A percentile compares a stretch with the other conserved stretches of the same genome.
phyloP scores from a whole-genome alignment of 2,113 vertebrate genomes.

The Seriola dumerili region DNA sequence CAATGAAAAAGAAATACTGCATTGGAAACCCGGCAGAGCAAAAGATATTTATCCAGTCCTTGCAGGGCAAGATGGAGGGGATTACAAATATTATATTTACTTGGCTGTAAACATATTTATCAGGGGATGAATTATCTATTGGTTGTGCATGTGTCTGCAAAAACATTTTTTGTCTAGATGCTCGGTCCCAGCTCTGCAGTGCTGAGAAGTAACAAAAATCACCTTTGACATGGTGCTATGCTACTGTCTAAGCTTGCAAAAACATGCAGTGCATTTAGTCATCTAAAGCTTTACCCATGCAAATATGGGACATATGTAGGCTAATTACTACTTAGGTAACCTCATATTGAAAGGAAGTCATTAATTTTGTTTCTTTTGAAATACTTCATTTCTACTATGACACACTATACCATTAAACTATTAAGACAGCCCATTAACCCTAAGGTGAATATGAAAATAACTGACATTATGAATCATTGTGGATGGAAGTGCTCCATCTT shows the following conservation, averaged over 20 bases:
- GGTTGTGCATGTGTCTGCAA: conserved; percentile 46
- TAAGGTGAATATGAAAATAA: conserved; percentile 35
- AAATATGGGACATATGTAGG: conserved; percentile 8
- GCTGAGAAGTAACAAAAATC: conserved; percentile 49
- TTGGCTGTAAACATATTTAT: conserved; percentile 74
- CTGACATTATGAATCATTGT: conserved; percentile 40
- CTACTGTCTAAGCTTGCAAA: neutral
- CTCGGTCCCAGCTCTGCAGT: neutral
- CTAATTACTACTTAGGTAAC: conserved; percentile 27
- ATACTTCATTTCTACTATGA: conserved; percentile 15
- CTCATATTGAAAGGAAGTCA: neutral
- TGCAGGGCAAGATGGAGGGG: conserved; percentile 61
- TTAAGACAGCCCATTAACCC: conserved; percentile 49
- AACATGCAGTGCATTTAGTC: neutral
- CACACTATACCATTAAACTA: conserved; percentile 30
- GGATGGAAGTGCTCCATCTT: conserved; percentile 42
- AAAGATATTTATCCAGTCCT: conserved; percentile 65
- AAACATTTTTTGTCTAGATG: conserved; percentile 51
- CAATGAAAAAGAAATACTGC: conserved; percentile 55
- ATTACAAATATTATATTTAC: conserved; percentile 74
- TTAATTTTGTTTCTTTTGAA: conserved; percentile 28
- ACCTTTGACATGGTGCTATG: conserved; percentile 27
- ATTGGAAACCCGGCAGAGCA: conserved; percentile 46
- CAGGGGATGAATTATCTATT: conserved; percentile 58
- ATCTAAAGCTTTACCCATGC: neutral